Base-by-base conservation (phyloP, 2,797 vertebrate genomes). In the Parauchenoglanis ngamensis region DNA sequence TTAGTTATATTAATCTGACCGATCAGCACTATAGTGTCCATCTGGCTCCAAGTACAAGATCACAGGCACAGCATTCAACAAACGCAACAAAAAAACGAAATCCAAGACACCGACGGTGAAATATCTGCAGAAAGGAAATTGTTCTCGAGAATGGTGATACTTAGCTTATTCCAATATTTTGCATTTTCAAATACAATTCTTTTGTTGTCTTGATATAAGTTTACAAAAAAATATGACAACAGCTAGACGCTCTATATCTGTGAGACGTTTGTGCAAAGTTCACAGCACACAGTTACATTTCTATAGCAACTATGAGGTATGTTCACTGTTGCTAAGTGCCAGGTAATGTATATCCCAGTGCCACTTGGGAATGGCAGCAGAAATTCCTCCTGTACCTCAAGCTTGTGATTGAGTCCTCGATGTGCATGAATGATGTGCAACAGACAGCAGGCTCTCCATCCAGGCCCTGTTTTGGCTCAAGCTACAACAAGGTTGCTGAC, bases 61-160 rank as follows among this genome's bases (percentile, higher is more conserved):
- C 92, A 96, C 94, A 94, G 96, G 94, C 95, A 95, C 93, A 89
- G 94, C 94, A 93, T 93, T 94, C 89, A 89, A 95, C 92, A 92
- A 90, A 94, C 90, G 89, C 93, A 94, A 96, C 94, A 94, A 94
- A 96, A 97, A 44, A 77, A 97, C 91, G 90, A 93, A 95, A 97
- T 95, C 93, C 95, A 96, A 96, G 95, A 96, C 96, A 96, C 95
- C 92, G 87, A 95, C 93, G 95, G 95, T 96, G 95, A 96, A 94
- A 96, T 92, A 93, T 94, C 94, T 93, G 93, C 93, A 92, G 92
- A 95, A 93, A 91, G 92, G 90, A 92, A 93, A 92, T 91, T 73
- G 61, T 81, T 91, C 90, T 90, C 89, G 88, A 85, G 92, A 92
- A 88, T 89, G 85, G 89, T 93, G 87, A 91, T 85, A 93, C 92